These are phyloP conservation scores for Heliconius melpomene DNA, from an alignment of 1,140 invertebrate genomes.

Conservation along the genomic window DNA sequence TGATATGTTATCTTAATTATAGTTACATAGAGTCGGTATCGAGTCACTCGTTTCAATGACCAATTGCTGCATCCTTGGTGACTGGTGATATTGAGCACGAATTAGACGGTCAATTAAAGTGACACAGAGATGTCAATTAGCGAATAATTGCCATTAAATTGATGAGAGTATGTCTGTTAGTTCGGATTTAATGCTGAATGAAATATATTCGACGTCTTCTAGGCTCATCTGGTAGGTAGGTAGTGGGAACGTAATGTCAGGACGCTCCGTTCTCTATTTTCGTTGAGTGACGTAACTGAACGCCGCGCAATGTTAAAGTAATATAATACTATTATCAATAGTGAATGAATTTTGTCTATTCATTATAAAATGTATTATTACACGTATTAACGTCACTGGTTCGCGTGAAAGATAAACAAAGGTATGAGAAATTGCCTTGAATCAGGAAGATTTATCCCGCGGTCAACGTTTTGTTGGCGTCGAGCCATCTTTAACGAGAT, in stretches of 20 bases:
- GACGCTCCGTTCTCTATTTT: no score
- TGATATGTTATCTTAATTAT: conserved; percentile 3
- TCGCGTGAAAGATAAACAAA: conserved; percentile 30
- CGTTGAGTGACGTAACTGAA: no score
- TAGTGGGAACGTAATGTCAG: no score
- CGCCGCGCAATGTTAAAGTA: background rate
- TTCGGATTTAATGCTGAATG: no score
- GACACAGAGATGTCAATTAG: no score
- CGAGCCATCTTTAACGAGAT: conserved; percentile 30
- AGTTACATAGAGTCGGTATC: background rate
- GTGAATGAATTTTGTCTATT: conserved; percentile 8
- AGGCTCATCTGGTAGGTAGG: no score
- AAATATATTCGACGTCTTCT: no score
- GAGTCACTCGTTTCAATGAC: background rate
- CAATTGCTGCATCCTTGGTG: no score
- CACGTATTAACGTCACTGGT: conserved; percentile 24
- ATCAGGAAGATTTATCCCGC: conserved; percentile 34
- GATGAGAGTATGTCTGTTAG: no score
- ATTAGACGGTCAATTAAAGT: no score
- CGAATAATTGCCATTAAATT: no score
- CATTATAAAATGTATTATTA: conserved; percentile 6
- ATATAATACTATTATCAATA: background rate
- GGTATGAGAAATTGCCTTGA: conserved; percentile 29
- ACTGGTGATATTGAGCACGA: no score
- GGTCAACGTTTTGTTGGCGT: conserved; percentile 35